Percentiles rank a stretch among this genome's conserved stretches.
These are phyloP conservation scores for Cyclophora albipunctata DNA, from an alignment of 2,888 invertebrate species.

Conservation along the genomic window DNA sequence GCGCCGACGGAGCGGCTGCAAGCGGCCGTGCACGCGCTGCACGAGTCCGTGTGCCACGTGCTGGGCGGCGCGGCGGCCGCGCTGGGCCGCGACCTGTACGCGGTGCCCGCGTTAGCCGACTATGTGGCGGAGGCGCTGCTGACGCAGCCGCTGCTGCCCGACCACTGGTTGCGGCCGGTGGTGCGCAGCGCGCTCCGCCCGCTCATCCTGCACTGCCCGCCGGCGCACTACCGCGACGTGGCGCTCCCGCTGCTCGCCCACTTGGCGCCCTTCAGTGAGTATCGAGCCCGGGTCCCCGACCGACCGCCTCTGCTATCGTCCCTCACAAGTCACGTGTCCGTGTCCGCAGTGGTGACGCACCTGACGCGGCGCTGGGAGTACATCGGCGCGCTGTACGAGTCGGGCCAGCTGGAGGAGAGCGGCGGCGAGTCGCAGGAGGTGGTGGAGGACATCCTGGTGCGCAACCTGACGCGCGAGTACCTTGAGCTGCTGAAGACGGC, in stretches of 20 bases:
- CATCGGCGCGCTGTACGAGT: conserved; percentile 83
- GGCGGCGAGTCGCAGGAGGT: conserved; percentile 87
- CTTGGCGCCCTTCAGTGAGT: conserved; percentile 86
- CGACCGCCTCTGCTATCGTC: background rate
- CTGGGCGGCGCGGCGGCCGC: conserved; percentile 81
- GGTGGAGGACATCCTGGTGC: conserved; percentile 88
- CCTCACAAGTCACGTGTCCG: background rate
- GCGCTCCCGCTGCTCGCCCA: conserved; percentile 86
- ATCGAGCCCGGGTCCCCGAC: background rate
- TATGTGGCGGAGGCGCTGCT: conserved; percentile 84
- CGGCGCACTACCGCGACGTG: conserved; percentile 84
- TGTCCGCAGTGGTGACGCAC: conserved; percentile 78
- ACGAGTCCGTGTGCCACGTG: conserved; percentile 81
- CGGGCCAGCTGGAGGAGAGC: conserved; percentile 83
- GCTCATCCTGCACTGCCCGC: conserved; percentile 89
- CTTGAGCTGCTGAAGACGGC: conserved; percentile 82
- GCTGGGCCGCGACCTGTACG: conserved; percentile 91
- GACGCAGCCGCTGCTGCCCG: conserved; percentile 84
- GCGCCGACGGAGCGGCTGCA: conserved; percentile 83
- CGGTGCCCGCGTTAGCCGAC: conserved; percentile 82
- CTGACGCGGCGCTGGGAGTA: conserved; percentile 87
- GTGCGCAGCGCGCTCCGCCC: conserved; percentile 90
- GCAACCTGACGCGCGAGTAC: conserved; percentile 91
- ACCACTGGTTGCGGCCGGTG: conserved; percentile 88
- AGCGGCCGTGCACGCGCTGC: conserved; percentile 83